phyloP scores from a whole-genome alignment of 2,113 vertebrate species.

The Datnioides undecimradiatus region DNA sequence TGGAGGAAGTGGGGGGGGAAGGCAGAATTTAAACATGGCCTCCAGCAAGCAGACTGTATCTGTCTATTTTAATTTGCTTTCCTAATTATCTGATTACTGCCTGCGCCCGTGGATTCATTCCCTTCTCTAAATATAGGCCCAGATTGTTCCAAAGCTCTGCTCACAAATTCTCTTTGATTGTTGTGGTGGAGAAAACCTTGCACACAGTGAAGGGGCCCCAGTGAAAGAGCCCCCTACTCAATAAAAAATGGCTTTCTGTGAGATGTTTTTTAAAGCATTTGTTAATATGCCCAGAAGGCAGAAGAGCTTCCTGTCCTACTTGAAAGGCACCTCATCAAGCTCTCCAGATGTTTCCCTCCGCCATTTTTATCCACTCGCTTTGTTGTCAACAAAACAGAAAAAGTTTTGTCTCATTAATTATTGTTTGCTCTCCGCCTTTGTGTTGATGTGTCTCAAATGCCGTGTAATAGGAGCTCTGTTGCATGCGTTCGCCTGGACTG shows the following conservation, averaged over 20 bases:
- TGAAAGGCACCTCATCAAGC: slow-evolving; percentile 69
- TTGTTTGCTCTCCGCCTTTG: slow-evolving; percentile 60
- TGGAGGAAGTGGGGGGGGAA: slow-evolving; percentile 3
- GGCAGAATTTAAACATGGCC: slow-evolving; percentile 53
- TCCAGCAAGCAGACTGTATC: slow-evolving; percentile 76
- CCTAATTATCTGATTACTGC: slow-evolving; percentile 83
- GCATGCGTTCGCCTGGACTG: background rate
- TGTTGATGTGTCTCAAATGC: slow-evolving; percentile 47
- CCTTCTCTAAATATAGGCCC: slow-evolving; percentile 74
- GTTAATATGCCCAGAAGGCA: slow-evolving; percentile 72
- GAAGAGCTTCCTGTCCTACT: slow-evolving; percentile 65
- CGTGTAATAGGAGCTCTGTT: slow-evolving; percentile 22
- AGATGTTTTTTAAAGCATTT: slow-evolving; percentile 61
- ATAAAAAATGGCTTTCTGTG: slow-evolving; percentile 35
- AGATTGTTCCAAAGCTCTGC: slow-evolving; percentile 59
- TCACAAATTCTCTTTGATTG: slow-evolving; percentile 78
- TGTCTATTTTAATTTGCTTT: slow-evolving; percentile 83
- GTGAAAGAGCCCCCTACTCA: slow-evolving; percentile 35
- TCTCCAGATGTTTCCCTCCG: slow-evolving; percentile 76
- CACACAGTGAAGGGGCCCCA: slow-evolving; percentile 23
- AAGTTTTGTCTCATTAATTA: slow-evolving; percentile 74
- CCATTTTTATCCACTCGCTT: slow-evolving; percentile 62
- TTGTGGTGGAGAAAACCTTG: slow-evolving; percentile 66
- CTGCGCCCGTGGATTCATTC: slow-evolving; percentile 65
- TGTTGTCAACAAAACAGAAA: slow-evolving; percentile 68